These are phyloP conservation scores for Brachypalpus laphriformis DNA, from an alignment of 2,888 invertebrate genomes.

Conservation along the genomic window DNA sequence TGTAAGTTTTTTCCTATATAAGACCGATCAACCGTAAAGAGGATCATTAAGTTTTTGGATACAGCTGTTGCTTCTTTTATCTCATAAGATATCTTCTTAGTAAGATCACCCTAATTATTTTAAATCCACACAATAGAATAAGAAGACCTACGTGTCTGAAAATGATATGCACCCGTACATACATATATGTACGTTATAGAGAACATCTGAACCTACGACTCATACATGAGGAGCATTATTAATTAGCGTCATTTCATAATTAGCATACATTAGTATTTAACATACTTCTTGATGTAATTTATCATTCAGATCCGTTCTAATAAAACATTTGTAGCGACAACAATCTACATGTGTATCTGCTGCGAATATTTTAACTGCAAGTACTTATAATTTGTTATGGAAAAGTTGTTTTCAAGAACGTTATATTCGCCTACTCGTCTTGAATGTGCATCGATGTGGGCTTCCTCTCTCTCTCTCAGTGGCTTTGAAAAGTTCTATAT, in stretches of 20 bases:
- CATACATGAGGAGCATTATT: constrained; percentile 3
- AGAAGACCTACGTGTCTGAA: not conserved
- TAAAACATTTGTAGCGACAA: constrained; percentile 32
- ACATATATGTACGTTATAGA: constrained; percentile 43
- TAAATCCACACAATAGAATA: no score
- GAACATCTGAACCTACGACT: not conserved
- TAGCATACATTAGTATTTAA: constrained; percentile 41
- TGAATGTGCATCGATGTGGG: constrained; percentile 37
- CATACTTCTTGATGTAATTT: constrained; percentile 44
- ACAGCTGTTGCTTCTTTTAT: no score
- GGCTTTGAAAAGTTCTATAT: constrained; percentile 3
- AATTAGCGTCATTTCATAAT: constrained; percentile 6
- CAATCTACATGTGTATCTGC: not conserved
- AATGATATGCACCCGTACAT: no score
- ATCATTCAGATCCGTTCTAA: constrained; percentile 44
- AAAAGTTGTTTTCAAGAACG: constrained; percentile 32
- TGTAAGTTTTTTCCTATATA: no score
- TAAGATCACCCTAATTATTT: no score
- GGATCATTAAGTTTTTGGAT: no score
- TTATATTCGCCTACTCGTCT: constrained; percentile 52
- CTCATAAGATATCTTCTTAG: no score
- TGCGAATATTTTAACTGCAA: constrained; percentile 15
- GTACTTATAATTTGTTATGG: constrained; percentile 18
- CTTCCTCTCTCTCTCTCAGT: not conserved
- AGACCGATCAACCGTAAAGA: no score